Conservation (phyloP, 2,113 vertebrate species). For the Ondatra zibethicus region DNA sequence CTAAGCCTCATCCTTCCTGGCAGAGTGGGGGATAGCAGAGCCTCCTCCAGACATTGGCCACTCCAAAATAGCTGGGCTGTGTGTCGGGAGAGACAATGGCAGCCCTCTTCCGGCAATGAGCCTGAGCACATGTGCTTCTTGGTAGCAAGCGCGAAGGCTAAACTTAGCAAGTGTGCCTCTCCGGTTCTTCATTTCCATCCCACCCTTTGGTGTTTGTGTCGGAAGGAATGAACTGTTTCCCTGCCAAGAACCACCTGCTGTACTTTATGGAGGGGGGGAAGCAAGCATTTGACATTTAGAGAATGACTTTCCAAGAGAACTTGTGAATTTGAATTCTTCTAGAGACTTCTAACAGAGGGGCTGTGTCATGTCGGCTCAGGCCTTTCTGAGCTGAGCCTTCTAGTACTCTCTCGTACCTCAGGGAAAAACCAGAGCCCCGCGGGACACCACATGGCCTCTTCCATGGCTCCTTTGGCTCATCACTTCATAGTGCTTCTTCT, state of each 20-base stretch:
- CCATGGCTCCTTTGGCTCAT: not conserved
- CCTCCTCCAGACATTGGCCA: not conserved
- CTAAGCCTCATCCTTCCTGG: not conserved
- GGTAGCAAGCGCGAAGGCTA: not conserved
- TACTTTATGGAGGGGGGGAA: not conserved
- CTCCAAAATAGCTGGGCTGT: fast-evolving
- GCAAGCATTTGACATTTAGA: not conserved
- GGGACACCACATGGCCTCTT: fast-evolving
- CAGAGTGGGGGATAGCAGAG: not conserved
- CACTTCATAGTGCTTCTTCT: not conserved
- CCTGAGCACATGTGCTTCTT: not conserved
- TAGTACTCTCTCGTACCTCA: not conserved
- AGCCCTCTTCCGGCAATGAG: not conserved
- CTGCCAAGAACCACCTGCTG: not conserved
- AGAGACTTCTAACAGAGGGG: not conserved
- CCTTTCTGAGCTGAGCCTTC: not conserved
- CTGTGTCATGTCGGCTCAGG: not conserved
- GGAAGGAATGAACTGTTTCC: not conserved
- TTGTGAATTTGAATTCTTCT: slow-evolving; percentile 6
- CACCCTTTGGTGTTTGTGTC: too few relatives aligned
- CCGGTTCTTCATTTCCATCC: not conserved
- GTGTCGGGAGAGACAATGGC: not conserved
- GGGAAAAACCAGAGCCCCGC: not conserved
- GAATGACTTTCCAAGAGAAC: not conserved
- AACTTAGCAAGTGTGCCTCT: not conserved